Evolutionary conservation across 2,113 vertebrate species (phyloP).

Genomic region (Anarhynchus alexandrinus): DNA sequence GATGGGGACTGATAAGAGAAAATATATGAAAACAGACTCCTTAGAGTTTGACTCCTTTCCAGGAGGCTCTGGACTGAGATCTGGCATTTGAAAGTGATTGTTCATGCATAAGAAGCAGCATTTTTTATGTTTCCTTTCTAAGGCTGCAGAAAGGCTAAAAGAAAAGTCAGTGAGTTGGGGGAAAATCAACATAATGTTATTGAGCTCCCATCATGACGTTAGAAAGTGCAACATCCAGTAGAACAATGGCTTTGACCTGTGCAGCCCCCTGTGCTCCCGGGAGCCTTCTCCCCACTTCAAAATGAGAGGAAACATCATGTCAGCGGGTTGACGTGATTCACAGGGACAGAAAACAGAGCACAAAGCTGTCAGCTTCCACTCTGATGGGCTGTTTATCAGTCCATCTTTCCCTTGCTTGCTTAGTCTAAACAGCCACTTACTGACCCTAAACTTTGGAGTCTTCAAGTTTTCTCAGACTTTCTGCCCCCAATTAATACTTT

Average conservation of each 20-base stretch:
- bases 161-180: background rate
- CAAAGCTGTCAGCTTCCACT: background rate
- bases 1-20: conserved; percentile 59
- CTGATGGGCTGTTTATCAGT: background rate
- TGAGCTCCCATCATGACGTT: background rate
- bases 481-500: background rate
- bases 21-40: conserved; percentile 63
- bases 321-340: background rate
- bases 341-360: conserved; percentile 30
- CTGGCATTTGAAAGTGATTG: conserved; percentile 54
- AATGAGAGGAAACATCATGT: conserved; percentile 20
- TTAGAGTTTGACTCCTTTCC: conserved; percentile 57
- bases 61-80: conserved; percentile 33
- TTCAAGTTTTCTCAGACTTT: background rate
- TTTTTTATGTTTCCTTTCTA: conserved; percentile 10
- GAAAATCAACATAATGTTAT: background rate
- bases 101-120: conserved; percentile 26
- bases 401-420: background rate
- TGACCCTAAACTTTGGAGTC: background rate
- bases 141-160: conserved; percentile 12
- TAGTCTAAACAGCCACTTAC: background rate
- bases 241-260: conserved; percentile 37
- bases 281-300: conserved; percentile 4
- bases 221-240: background rate
- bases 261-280: background rate